A percentile compares a stretch with the other conserved stretches of the same genome.
Conservation (phyloP, 2,888 invertebrate species). For the Lithophane socia region DNA sequence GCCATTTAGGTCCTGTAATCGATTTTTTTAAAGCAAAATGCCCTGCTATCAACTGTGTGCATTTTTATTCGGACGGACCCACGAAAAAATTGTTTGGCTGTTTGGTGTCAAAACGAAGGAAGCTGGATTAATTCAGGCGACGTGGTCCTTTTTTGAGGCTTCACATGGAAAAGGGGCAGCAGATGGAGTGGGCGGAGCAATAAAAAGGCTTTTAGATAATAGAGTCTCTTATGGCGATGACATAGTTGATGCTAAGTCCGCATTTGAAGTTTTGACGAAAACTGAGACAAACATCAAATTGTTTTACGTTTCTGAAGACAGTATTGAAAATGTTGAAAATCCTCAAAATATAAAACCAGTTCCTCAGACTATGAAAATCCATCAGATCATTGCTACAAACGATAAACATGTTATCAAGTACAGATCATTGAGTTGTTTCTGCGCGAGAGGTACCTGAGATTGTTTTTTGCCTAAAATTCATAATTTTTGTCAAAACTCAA, state of each 20-base stretch:
- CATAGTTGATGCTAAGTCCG: slow-evolving; percentile 3
- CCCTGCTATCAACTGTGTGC: background rate
- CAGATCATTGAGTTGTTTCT: background rate
- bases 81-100: no score
- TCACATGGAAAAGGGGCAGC: slow-evolving; percentile 3
- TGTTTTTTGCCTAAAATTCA: slow-evolving; percentile 6
- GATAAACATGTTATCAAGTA: slow-evolving; percentile 4
- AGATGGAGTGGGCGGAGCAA: background rate
- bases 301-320: background rate
- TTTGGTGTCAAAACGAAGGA: background rate
- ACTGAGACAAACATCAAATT: background rate
- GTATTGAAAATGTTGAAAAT: background rate
- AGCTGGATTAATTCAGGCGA: background rate
- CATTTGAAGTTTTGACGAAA: slow-evolving; percentile 6
- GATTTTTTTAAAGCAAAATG: slow-evolving; percentile 2
- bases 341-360: background rate
- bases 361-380: background rate
- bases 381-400: slow-evolving; percentile 8
- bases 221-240: slow-evolving; percentile 6
- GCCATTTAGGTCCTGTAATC: background rate
- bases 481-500: background rate
- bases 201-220: slow-evolving; percentile 2
- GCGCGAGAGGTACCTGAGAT: background rate
- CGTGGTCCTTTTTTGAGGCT: slow-evolving; percentile 11
- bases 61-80: background rate